Conservation (phyloP, 2,797 vertebrate genomes). For the Enteromius unitaeniatus region DNA sequence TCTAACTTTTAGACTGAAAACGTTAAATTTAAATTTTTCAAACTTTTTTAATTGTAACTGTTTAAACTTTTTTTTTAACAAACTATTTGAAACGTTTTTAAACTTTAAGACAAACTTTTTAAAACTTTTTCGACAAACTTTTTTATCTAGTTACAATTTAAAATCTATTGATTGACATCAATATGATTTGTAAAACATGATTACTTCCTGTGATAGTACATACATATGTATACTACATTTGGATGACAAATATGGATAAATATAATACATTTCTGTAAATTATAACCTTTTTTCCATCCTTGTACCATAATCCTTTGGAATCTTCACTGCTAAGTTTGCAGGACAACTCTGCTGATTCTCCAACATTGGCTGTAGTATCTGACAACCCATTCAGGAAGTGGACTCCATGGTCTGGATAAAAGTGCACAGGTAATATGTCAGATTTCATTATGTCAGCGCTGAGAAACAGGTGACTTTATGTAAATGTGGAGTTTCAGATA, state of each 20-base stretch:
- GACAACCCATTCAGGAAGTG: constrained; percentile 81
- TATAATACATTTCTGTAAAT: not conserved
- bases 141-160: too few relatives aligned
- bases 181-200: not conserved
- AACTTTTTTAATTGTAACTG: too few relatives aligned
- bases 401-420: constrained; percentile 67
- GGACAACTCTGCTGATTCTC: constrained; percentile 76
- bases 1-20: too few relatives aligned
- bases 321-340: constrained; percentile 82
- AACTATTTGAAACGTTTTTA: too few relatives aligned
- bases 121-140: too few relatives aligned
- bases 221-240: not conserved
- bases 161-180: not conserved
- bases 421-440: constrained; percentile 7
- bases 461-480: not conserved
- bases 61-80: too few relatives aligned
- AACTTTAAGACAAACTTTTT: too few relatives aligned
- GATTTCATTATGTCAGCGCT: not conserved
- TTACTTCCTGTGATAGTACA: not conserved
- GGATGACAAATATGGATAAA: not conserved
- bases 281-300: constrained; percentile 84
- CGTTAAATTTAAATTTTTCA: too few relatives aligned
- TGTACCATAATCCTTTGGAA: constrained; percentile 83
- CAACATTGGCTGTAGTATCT: constrained; percentile 74
- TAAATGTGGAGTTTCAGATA: not conserved